Evolutionary conservation across 2,888 invertebrate species (phyloP).

Genomic region (Nineta flava): DNA sequence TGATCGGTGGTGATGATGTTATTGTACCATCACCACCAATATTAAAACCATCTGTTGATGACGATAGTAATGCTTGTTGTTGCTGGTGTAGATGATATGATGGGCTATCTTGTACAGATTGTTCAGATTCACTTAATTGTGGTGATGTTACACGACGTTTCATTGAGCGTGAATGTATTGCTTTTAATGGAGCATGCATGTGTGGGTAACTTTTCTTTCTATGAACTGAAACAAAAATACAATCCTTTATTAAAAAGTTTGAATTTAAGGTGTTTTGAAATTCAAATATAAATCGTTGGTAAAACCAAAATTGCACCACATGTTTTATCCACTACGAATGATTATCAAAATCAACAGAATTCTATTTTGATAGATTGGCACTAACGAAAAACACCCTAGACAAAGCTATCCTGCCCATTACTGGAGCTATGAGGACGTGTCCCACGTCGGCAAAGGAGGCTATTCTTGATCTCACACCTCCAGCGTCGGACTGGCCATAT

Average conservation of each 20-base stretch:
- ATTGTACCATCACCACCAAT: conserved; percentile 17
- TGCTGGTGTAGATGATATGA: background rate
- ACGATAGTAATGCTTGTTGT: conserved; percentile 8
- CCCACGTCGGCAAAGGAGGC: too few relatives aligned
- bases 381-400: too few relatives aligned
- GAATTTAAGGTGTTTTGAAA: background rate
- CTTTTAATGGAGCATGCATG: conserved; percentile 42
- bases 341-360: too few relatives aligned
- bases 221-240: conserved; percentile 34
- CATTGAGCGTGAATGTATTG: conserved; percentile 35
- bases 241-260: background rate
- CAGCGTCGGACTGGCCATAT: too few relatives aligned
- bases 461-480: too few relatives aligned
- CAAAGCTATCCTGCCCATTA: too few relatives aligned
- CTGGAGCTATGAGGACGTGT: too few relatives aligned
- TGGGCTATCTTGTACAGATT: conserved; percentile 4
- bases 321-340: too few relatives aligned
- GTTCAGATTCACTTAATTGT: conserved; percentile 12
- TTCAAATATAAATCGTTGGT: too few relatives aligned
- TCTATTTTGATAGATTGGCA: too few relatives aligned
- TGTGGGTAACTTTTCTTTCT: conserved; percentile 46
- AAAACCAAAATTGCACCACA: too few relatives aligned
- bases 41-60: conserved; percentile 12
- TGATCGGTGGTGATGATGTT: conserved; percentile 11
- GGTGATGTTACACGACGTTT: conserved; percentile 26